These are phyloP conservation scores for Rhynchophorus ferrugineus DNA, from an alignment of 1,140 invertebrate species.

Conservation along the genomic window DNA sequence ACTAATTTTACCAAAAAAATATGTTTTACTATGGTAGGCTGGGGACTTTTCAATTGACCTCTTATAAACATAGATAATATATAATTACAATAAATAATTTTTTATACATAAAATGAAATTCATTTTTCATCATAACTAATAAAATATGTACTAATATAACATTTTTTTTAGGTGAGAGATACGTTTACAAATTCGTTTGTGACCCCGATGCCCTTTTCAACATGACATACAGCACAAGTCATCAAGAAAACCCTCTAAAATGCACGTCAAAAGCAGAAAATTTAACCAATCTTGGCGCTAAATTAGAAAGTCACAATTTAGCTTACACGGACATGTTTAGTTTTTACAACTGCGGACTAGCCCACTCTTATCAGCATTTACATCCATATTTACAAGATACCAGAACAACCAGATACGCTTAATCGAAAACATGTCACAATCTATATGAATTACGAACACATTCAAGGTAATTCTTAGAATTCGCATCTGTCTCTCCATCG, in stretches of 20 bases:
- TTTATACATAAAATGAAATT: no score
- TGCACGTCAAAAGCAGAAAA: slow-evolving; percentile 26
- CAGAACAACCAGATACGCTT: slow-evolving; percentile 10
- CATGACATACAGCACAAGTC: slow-evolving; percentile 57
- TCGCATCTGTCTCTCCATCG: no score
- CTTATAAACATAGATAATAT: no score
- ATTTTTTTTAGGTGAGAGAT: slow-evolving; percentile 71
- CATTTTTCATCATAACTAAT: no score
- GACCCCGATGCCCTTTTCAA: slow-evolving; percentile 88
- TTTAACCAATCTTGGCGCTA: slow-evolving; percentile 21
- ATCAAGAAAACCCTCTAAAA: slow-evolving; percentile 22
- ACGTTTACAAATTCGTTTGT: slow-evolving; percentile 94
- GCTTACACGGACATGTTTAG: slow-evolving; percentile 41
- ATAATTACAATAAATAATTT: no score
- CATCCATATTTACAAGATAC: slow-evolving; percentile 37
- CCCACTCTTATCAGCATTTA: slow-evolving; percentile 37
- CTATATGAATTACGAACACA: background rate
- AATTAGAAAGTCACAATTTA: slow-evolving; percentile 36
- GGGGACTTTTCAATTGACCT: no score
- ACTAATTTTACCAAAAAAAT: no score
- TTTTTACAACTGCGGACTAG: slow-evolving; percentile 40
- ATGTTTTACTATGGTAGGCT: no score
- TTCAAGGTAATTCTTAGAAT: background rate
- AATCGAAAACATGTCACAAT: background rate
- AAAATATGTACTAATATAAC: no score